Conservation (phyloP, 2,113 vertebrate species). For the Brachirus orientalis region DNA sequence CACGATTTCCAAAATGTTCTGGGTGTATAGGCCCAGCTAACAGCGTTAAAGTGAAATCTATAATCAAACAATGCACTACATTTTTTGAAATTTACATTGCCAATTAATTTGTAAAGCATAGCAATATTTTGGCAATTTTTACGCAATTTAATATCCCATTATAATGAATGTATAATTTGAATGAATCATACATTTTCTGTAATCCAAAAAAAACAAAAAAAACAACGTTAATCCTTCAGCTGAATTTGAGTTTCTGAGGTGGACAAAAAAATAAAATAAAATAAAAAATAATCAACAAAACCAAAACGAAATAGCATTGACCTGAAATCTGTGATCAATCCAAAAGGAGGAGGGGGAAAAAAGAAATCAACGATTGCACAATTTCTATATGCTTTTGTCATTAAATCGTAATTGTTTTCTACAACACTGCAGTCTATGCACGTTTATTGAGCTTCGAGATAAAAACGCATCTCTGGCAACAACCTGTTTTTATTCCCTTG, state of each 20-base stretch:
- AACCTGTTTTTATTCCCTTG: not conserved
- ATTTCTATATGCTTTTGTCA: constrained; percentile 95
- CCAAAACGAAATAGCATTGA: constrained; percentile 72
- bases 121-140: constrained; percentile 26
- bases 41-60: not conserved
- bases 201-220: too few relatives aligned
- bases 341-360: constrained; percentile 68
- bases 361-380: constrained; percentile 92
- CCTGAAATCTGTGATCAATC: constrained; percentile 80
- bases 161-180: not conserved
- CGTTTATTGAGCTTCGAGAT: constrained; percentile 52
- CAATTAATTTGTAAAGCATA: constrained; percentile 7
- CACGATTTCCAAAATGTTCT: constrained; percentile 24
- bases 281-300: constrained; percentile 35
- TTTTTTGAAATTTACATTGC: not conserved
- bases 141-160: not conserved
- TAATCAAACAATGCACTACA: not conserved
- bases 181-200: too few relatives aligned
- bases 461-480: not conserved
- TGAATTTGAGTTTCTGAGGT: constrained; percentile 67
- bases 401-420: constrained; percentile 90
- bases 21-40: constrained; percentile 27
- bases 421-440: constrained; percentile 63
- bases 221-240: constrained; percentile 46
- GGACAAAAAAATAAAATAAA: not conserved